Percentiles rank a stretch among this genome's conserved stretches.
These are phyloP conservation scores for Mesocricetus auratus DNA, from an alignment of 2,113 vertebrate species.

Conservation along the genomic window DNA sequence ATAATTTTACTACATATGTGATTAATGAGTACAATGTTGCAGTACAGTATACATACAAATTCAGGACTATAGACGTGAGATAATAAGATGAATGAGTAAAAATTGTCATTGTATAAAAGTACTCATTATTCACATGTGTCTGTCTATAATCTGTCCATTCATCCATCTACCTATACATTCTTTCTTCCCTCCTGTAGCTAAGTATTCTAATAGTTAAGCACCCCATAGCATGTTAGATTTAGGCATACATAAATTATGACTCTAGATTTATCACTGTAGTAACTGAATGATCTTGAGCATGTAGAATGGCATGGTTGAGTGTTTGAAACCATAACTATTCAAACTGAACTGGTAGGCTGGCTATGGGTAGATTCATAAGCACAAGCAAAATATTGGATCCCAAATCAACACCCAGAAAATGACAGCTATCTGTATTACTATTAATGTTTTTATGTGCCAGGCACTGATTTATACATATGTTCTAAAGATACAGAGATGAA, in stretches of 20 bases:
- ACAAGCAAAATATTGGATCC: not conserved
- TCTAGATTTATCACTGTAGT: not conserved
- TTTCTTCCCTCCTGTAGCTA: not conserved
- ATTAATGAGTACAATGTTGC: not conserved
- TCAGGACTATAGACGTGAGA: not conserved
- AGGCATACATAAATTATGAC: not conserved
- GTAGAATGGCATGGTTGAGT: not conserved
- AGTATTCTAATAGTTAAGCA: not conserved
- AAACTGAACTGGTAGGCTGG: not conserved
- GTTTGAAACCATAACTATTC: not conserved
- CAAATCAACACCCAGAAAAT: not conserved
- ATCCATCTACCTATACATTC: no score
- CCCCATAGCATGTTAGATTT: not conserved
- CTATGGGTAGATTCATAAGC: not conserved
- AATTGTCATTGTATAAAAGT: not conserved
- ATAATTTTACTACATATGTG: not conserved
- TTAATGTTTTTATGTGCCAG: not conserved
- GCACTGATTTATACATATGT: not conserved
- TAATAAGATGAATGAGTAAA: not conserved
- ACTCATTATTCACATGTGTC: not conserved
- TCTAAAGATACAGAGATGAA: not conserved
- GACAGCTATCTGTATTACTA: not conserved
- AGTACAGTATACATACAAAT: no score
- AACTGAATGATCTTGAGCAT: not conserved
- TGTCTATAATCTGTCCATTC: rapidly evolving